These are phyloP conservation scores for Rhineura floridana DNA, from an alignment of 2,113 vertebrate species.

Conservation along the genomic window DNA sequence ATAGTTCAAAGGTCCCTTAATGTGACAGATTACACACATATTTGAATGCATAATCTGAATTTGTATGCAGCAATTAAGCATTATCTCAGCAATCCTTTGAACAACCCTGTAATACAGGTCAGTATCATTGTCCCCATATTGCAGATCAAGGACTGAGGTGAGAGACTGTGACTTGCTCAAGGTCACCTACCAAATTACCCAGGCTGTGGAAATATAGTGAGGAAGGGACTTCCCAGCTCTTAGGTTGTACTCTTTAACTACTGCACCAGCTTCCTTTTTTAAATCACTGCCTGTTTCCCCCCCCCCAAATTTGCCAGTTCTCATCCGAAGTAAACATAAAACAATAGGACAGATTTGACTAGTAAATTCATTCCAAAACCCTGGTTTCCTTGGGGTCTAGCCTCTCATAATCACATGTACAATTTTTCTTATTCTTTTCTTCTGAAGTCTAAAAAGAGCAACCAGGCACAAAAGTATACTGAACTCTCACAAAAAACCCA, in stretches of 20 bases:
- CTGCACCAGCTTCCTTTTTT: too few relatives aligned
- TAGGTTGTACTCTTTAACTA: too few relatives aligned
- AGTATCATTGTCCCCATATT: too few relatives aligned
- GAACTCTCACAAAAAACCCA: neutral
- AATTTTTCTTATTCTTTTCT: neutral
- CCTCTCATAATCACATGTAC: neutral
- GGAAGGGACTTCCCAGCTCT: too few relatives aligned
- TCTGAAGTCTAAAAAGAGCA: constrained; percentile 1
- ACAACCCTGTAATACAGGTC: too few relatives aligned
- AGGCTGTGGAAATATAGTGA: too few relatives aligned
- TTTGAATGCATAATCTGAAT: too few relatives aligned
- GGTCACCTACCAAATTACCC: too few relatives aligned
- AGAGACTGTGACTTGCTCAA: neutral
- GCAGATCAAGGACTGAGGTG: neutral
- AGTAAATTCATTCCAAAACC: neutral
- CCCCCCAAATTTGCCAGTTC: neutral
- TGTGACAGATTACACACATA: too few relatives aligned
- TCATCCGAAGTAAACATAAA: neutral
- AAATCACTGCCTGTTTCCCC: neutral
- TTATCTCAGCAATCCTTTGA: too few relatives aligned
- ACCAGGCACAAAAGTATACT: neutral
- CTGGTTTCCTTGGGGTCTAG: neutral
- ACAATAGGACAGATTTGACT: neutral
- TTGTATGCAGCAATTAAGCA: too few relatives aligned
- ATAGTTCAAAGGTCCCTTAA: too few relatives aligned